Conservation (phyloP, 2,797 vertebrate genomes). For the Allenopithecus nigroviridis region DNA sequence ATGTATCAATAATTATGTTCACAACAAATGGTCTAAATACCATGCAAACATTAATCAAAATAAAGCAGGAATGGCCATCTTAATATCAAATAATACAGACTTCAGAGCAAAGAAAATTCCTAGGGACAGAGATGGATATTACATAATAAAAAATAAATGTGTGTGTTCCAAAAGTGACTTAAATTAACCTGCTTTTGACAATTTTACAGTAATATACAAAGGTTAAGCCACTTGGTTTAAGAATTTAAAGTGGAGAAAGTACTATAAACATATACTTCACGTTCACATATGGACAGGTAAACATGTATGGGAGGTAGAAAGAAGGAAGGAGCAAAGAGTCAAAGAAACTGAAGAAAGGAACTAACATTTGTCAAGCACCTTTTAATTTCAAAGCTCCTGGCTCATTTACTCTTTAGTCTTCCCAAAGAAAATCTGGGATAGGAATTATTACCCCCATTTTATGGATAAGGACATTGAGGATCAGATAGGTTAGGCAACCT, state of each 20-base stretch:
- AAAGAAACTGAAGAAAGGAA: constrained; percentile 21
- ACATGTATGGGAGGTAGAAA: neutral
- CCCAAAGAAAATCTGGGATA: neutral
- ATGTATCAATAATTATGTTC: neutral
- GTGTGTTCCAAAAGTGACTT: neutral
- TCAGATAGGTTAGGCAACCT: neutral
- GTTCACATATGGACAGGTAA: neutral
- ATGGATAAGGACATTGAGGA: neutral
- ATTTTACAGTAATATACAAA: neutral
- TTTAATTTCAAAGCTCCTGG: constrained; percentile 28
- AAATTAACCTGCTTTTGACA: constrained; percentile 4
- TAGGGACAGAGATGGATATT: neutral
- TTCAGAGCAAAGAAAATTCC: neutral
- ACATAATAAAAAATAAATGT: neutral
- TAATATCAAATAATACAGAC: neutral
- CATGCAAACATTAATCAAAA: neutral
- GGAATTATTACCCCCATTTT: constrained; percentile 10
- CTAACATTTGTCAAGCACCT: neutral
- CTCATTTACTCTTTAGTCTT: constrained; percentile 31
- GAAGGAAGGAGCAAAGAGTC: neutral
- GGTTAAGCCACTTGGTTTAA: neutral
- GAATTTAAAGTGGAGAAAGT: constrained; percentile 41
- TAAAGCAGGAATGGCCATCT: neutral
- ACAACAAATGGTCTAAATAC: constrained; percentile 1
- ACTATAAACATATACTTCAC: neutral